Evolutionary conservation across 2,888 invertebrate genomes (phyloP), one percentile per base, ranked within the genome.

Genomic region (Epinotia ramella): DNA sequence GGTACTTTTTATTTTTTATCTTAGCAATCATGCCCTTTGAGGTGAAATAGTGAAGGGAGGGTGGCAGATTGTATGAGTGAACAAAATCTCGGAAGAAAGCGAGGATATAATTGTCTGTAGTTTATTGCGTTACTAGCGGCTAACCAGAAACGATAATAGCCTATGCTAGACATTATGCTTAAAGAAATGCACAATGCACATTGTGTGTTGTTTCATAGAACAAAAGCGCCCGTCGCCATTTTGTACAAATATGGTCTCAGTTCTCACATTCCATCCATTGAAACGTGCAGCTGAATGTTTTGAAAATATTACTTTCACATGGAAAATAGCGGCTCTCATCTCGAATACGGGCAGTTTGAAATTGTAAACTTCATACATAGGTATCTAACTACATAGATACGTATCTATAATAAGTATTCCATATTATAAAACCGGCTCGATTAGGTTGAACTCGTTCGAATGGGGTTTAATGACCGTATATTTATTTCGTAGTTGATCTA

Each of bases 211-310:
- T 49, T 46, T 46, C 7, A 57, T 68, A 3, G 20, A 44, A 68
- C 57, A 68, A 68, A 68, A 57, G 59, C 20, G 20, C 57, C 57
- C 16, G 18, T 56, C 56, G 33, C 56, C 13, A 40, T 68, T 57
- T 40, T 20, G 20, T 40, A 68, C 5, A 6, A 57, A 53, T 33
- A 40, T 53, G 24, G 49, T 9, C 13, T 20, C 24, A n/a, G n/a
- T 63, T 12, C 63, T 11, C 53, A 12, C 65, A 53, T 65, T 53
- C 65, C 49, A 49, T 59, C 59, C 24, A 59, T 59, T 59, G 65
- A 68, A 6, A 33, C 18, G 7, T 68, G 59, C 20, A 40, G 40
- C 12, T 44, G 57, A 59, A 59, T 68, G 20, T 68, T 68, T 40
- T 56, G 67, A 56, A 57, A 40, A 67, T 33, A 67, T 46, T 24